Conservation (phyloP, 1,140 invertebrate genomes). For the Pseudomyrmex gracilis region DNA sequence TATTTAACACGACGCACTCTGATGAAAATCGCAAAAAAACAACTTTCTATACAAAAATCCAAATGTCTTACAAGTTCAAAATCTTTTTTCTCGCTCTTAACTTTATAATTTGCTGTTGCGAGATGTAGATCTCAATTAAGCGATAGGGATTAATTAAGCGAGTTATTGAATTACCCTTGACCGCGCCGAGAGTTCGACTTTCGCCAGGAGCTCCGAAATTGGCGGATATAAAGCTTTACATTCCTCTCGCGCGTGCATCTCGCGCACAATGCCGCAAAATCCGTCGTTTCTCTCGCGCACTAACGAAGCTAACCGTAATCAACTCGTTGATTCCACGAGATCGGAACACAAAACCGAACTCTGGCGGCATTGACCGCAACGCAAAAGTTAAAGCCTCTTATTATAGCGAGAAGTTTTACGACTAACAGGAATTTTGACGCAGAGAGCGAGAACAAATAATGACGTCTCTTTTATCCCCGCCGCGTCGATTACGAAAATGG, state of each 20-base stretch:
- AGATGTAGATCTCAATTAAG: background rate
- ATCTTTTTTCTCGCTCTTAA: too few species aligned
- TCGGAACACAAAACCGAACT: background rate
- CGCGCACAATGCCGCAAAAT: background rate
- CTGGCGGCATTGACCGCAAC: background rate
- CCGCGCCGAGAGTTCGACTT: slow-evolving; percentile 3
- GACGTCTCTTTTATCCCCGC: background rate
- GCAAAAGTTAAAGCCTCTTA: slow-evolving; percentile 5
- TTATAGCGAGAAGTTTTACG: slow-evolving; percentile 13
- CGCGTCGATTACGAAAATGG: background rate
- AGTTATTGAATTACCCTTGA: background rate
- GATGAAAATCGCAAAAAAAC: too few species aligned
- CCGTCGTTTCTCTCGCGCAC: background rate
- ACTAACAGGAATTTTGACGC: background rate
- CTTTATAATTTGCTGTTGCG: background rate
- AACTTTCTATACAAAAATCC: too few species aligned
- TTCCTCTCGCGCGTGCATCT: slow-evolving; percentile 7
- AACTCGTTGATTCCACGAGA: background rate
- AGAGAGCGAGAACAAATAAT: background rate
- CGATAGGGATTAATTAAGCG: background rate
- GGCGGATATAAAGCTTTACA: slow-evolving; percentile 4
- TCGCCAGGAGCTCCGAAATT: background rate
- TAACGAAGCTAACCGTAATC: background rate
- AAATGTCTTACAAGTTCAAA: too few species aligned
- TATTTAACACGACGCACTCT: too few species aligned